These are phyloP conservation scores for Solenopsis invicta DNA, from an alignment of 1,140 invertebrate species.

Conservation along the genomic window DNA sequence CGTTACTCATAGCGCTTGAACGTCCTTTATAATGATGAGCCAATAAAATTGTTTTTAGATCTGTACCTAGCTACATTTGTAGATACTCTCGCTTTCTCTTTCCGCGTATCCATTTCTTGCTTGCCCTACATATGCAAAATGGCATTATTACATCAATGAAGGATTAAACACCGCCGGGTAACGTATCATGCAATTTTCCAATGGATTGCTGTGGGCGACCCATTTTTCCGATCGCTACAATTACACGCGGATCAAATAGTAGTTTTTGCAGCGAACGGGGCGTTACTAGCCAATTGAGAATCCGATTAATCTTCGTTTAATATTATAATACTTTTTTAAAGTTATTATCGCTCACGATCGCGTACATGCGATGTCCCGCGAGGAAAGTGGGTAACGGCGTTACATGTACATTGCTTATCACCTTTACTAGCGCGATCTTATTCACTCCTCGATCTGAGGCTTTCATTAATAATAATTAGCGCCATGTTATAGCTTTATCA, in stretches of 20 bases:
- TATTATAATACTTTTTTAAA: constrained; percentile 14
- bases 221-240: constrained; percentile 38
- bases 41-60: too few relatives aligned
- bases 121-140: constrained; percentile 12
- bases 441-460: background rate
- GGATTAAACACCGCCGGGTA: constrained; percentile 19
- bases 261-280: background rate
- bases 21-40: too few relatives aligned
- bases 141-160: background rate
- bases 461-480: constrained; percentile 44
- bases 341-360: background rate
- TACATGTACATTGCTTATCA: constrained; percentile 19
- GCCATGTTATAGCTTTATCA: constrained; percentile 10
- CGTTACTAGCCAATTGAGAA: constrained; percentile 5
- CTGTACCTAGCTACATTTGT: too few relatives aligned
- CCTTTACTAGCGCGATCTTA: background rate
- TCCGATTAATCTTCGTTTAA: constrained; percentile 37
- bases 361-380: background rate
- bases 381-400: background rate
- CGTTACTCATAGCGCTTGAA: too few relatives aligned
- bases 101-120: background rate
- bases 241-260: constrained; percentile 19
- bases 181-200: constrained; percentile 23
- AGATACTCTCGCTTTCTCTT: too few relatives aligned
- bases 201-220: constrained; percentile 7